These are phyloP conservation scores for Melanotaenia duboulayi DNA, from an alignment of 2,113 vertebrate genomes.

Conservation along the genomic window DNA sequence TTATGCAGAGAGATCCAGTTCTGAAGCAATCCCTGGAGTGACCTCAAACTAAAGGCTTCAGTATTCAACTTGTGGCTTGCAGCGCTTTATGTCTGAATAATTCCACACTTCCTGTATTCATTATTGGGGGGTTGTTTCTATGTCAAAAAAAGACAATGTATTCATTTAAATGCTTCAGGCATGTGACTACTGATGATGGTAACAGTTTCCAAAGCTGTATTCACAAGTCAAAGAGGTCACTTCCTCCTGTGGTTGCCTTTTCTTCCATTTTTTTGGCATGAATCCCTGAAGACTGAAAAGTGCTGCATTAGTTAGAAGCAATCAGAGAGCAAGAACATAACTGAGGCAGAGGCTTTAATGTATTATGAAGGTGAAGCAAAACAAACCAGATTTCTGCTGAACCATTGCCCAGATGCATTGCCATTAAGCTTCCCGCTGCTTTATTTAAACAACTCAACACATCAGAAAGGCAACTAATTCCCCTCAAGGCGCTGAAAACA, in stretches of 20 bases:
- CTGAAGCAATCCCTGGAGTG: not conserved
- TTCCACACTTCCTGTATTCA: slow-evolving; percentile 54
- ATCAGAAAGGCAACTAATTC: slow-evolving; percentile 50
- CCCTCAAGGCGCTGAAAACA: slow-evolving; percentile 13
- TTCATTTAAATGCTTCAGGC: slow-evolving; percentile 44
- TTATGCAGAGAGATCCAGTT: slow-evolving; percentile 14
- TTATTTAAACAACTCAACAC: slow-evolving; percentile 53
- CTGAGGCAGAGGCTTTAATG: slow-evolving; percentile 25
- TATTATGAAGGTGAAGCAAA: slow-evolving; percentile 35
- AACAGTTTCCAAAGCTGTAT: slow-evolving; percentile 24
- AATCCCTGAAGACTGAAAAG: slow-evolving; percentile 50
- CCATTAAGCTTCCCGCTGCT: slow-evolving; percentile 28
- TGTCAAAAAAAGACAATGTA: slow-evolving; percentile 24
- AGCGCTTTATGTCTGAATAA: slow-evolving; percentile 53
- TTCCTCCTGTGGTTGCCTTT: slow-evolving; percentile 34
- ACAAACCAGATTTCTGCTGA: slow-evolving; percentile 42
- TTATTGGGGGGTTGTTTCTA: slow-evolving; percentile 10
- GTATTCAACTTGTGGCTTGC: slow-evolving; percentile 11
- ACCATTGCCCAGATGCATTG: slow-evolving; percentile 15
- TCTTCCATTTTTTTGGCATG: slow-evolving; percentile 10
- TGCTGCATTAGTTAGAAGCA: slow-evolving; percentile 40
- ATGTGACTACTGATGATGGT: slow-evolving; percentile 18
- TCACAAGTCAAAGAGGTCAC: slow-evolving; percentile 20
- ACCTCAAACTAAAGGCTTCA: slow-evolving; percentile 43
- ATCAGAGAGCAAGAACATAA: slow-evolving; percentile 23